phyloP scores from a whole-genome alignment of 1,140 invertebrate species.

The Battus philenor region DNA sequence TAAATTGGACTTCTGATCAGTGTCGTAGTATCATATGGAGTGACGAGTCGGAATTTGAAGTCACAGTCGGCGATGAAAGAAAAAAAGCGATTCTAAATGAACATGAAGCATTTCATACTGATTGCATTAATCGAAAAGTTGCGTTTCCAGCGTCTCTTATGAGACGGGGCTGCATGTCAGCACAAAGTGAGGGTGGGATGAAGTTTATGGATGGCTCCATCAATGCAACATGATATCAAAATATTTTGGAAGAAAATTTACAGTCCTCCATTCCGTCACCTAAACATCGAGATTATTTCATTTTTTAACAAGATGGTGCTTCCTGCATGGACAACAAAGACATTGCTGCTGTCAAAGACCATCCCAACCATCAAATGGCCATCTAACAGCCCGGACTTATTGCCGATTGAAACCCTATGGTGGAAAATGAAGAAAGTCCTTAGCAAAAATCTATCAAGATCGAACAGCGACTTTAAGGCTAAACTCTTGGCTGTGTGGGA shows the following conservation, averaged over 20 bases:
- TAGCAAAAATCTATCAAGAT: not conserved
- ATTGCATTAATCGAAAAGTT: not conserved
- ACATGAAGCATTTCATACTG: too few relatives aligned
- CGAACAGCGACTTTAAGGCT: not conserved
- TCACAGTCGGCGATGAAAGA: too few relatives aligned
- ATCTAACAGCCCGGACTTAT: not conserved
- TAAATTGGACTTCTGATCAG: not conserved
- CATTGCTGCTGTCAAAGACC: not conserved
- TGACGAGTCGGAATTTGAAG: too few relatives aligned
- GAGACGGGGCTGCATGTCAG: not conserved
- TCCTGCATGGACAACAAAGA: not conserved
- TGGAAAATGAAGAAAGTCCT: too few relatives aligned
- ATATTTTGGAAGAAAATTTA: too few relatives aligned
- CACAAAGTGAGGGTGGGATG: not conserved
- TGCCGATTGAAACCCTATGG: not conserved
- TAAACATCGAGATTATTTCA: not conserved
- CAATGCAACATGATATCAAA: too few relatives aligned
- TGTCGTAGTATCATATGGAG: not conserved
- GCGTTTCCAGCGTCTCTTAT: not conserved
- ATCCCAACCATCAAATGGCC: too few relatives aligned
- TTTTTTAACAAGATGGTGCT: not conserved
- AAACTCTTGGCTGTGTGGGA: not conserved
- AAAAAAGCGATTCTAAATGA: too few relatives aligned
- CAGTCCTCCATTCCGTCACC: too few relatives aligned
- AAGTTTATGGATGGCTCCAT: too few relatives aligned